phyloP scores from a whole-genome alignment of 2,888 invertebrate species.

The Pecten maximus region DNA sequence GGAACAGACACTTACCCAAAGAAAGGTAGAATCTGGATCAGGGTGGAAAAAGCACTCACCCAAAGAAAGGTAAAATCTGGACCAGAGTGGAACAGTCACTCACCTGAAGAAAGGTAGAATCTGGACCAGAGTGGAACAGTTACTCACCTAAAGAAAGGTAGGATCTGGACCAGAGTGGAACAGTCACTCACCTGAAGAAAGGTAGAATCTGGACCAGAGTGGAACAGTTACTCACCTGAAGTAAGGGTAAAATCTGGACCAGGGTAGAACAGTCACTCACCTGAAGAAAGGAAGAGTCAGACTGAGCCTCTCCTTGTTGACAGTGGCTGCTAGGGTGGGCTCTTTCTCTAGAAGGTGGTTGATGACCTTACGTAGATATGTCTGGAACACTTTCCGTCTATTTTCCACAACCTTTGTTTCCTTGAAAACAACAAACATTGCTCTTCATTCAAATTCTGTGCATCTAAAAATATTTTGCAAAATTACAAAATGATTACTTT shows the following conservation, averaged over 20 bases:
- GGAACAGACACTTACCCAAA: conserved; percentile 84
- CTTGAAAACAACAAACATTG: conserved; percentile 65
- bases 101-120: conserved; percentile 90
- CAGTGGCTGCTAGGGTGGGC: conserved; percentile 87
- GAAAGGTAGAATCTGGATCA: conserved; percentile 87
- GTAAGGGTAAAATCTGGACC: background rate
- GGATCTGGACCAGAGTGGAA: background rate
- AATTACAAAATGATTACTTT: too few relatives aligned
- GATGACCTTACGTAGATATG: conserved; percentile 91
- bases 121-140: too few relatives aligned
- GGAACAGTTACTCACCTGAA: background rate
- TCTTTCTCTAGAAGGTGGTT: conserved; percentile 86
- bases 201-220: conserved; percentile 84
- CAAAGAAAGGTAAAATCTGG: background rate
- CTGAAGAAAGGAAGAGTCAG: conserved; percentile 92
- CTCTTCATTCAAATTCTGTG: background rate
- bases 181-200: conserved; percentile 86
- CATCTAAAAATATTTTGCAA: too few relatives aligned
- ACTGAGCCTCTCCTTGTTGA: conserved; percentile 88
- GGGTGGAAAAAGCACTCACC: background rate
- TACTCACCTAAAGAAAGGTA: conserved; percentile 1
- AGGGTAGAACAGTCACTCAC: conserved; percentile 62
- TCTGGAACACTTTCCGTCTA: conserved; percentile 91
- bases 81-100: conserved; percentile 43
- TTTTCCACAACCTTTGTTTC: conserved; percentile 90